Evolutionary conservation across 2,888 invertebrate species (phyloP).

Genomic region (Sepiola atlantica): DNA sequence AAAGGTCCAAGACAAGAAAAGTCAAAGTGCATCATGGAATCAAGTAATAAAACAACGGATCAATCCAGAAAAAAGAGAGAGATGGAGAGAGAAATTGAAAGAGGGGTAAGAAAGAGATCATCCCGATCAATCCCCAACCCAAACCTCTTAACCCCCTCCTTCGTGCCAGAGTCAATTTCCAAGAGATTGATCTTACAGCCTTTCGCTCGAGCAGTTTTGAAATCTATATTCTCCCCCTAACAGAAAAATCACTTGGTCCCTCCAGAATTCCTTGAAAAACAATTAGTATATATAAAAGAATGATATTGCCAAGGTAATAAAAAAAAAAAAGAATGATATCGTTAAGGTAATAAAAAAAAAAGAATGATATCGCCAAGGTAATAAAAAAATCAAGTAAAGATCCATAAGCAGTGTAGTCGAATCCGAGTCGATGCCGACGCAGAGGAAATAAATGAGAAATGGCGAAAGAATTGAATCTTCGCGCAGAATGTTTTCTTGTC

Average conservation of each 20-base stretch:
- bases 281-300: neutral
- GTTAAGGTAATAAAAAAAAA: neutral
- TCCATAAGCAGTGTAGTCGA: neutral
- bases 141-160: neutral
- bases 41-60: neutral
- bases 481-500: neutral
- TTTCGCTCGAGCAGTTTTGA: neutral
- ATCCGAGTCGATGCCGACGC: neutral
- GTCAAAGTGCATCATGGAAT: neutral
- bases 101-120: neutral
- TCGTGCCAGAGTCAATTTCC: neutral
- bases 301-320: neutral
- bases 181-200: constrained; percentile 20
- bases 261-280: neutral
- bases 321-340: neutral
- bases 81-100: too few species aligned
- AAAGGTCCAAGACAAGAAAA: neutral
- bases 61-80: neutral
- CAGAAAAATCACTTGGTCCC: neutral
- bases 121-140: neutral
- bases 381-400: neutral
- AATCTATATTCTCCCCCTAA: neutral
- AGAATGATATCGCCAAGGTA: neutral
- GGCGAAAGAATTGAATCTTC: neutral
- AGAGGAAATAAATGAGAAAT: neutral